phyloP scores from a whole-genome alignment of 64 coral and sea anemone species.

The Dendronephthya gigantea region DNA sequence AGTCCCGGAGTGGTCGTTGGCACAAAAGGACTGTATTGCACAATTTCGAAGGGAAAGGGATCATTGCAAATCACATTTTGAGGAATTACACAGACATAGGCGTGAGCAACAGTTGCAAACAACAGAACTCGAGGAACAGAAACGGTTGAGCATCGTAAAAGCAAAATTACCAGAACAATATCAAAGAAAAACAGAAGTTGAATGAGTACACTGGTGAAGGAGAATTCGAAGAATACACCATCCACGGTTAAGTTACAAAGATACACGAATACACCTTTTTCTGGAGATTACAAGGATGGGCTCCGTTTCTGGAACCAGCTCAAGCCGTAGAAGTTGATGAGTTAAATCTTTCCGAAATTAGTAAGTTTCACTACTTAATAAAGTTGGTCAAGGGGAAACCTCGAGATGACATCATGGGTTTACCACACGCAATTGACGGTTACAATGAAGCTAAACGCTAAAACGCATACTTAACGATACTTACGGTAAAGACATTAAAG shows the following conservation, averaged over 20 bases:
- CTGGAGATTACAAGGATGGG: constrained; percentile 29
- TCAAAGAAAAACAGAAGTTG: not conserved
- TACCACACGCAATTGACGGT: not conserved
- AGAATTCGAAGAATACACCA: not conserved
- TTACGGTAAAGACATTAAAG: not conserved
- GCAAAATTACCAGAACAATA: not conserved
- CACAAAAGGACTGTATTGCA: not conserved
- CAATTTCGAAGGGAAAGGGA: too few relatives aligned
- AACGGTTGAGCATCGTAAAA: not conserved
- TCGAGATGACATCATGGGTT: not conserved
- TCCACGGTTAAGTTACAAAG: not conserved
- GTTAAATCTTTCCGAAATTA: too few relatives aligned
- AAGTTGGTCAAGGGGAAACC: not conserved
- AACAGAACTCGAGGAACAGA: not conserved
- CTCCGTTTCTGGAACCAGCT: constrained; percentile 27
- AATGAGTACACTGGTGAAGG: not conserved
- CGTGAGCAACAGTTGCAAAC: not conserved
- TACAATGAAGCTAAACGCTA: not conserved
- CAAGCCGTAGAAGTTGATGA: constrained; percentile 14
- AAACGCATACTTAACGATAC: not conserved
- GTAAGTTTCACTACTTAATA: too few relatives aligned
- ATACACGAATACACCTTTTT: not conserved
- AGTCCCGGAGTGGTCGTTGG: not conserved
- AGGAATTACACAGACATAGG: too few relatives aligned
- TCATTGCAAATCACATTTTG: too few relatives aligned